Evolutionary conservation across 2,113 vertebrate species (phyloP).

Genomic region (Silurus glanis): DNA sequence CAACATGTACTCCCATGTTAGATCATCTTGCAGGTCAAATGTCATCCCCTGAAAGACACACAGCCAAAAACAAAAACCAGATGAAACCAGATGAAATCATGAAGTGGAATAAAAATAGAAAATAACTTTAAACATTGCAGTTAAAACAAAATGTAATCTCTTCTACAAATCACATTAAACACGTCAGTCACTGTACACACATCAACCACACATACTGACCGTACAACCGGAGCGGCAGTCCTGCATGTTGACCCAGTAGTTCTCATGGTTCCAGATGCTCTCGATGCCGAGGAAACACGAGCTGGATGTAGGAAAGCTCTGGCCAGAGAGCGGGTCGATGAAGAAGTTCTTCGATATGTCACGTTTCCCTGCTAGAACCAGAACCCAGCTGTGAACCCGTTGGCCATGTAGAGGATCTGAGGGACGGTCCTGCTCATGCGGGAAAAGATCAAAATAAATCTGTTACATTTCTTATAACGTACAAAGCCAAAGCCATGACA

Average conservation of each 20-base stretch:
- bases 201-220: conserved; percentile 63
- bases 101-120: background rate
- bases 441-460: background rate
- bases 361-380: conserved; percentile 83
- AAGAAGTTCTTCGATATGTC: conserved; percentile 84
- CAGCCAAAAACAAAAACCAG: conserved; percentile 3
- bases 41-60: conserved; percentile 73
- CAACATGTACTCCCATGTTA: conserved; percentile 83
- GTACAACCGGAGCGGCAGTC: conserved; percentile 81
- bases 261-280: conserved; percentile 87
- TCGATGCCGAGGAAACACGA: conserved; percentile 86
- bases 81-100: background rate
- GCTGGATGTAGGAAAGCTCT: conserved; percentile 67
- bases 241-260: conserved; percentile 95
- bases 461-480: background rate
- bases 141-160: background rate
- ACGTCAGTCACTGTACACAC: background rate
- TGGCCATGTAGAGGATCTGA: conserved; percentile 75
- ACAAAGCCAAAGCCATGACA: background rate
- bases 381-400: conserved; percentile 87
- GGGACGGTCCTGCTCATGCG: conserved; percentile 67
- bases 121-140: background rate
- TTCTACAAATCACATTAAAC: background rate
- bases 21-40: conserved; percentile 80
- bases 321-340: conserved; percentile 83